Conservation (phyloP, 2,113 vertebrate genomes). For the Otis tarda region DNA sequence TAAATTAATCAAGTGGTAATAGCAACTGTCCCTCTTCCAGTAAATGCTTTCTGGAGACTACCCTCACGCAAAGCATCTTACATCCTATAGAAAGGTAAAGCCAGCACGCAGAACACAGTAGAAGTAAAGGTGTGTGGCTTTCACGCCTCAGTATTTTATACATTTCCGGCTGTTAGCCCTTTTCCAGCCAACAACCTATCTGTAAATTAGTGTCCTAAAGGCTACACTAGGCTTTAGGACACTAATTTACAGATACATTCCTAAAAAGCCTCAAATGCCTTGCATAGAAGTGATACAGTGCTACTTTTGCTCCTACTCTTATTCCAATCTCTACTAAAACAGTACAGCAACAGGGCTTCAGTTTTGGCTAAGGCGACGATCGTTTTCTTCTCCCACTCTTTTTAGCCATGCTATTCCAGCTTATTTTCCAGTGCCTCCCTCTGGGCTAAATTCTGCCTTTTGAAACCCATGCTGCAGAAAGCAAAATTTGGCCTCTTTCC, state of each 20-base stretch:
- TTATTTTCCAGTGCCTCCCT: background rate
- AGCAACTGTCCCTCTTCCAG: background rate
- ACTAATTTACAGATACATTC: background rate
- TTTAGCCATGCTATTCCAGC: background rate
- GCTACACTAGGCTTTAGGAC: too few relatives aligned
- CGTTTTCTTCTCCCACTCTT: background rate
- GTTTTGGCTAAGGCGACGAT: background rate
- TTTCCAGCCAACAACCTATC: background rate
- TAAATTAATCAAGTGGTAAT: background rate
- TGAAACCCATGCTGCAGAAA: background rate
- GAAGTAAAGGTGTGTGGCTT: background rate
- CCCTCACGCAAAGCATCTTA: rapidly evolving
- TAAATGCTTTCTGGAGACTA: background rate
- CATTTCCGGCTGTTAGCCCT: background rate
- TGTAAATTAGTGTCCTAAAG: too few relatives aligned
- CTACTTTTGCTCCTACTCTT: background rate
- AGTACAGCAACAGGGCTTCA: background rate
- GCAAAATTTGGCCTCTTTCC: background rate
- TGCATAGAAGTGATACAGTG: background rate
- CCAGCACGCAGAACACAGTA: rapidly evolving
- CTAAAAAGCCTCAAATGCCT: background rate
- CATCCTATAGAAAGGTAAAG: background rate
- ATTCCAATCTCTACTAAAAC: background rate
- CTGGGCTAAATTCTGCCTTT: background rate
- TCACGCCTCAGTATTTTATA: background rate